Percentiles rank a stretch among this genome's conserved stretches.
Evolutionary conservation across 2,888 invertebrate species (phyloP).

Genomic region (Thysanoteuthis rhombus): DNA sequence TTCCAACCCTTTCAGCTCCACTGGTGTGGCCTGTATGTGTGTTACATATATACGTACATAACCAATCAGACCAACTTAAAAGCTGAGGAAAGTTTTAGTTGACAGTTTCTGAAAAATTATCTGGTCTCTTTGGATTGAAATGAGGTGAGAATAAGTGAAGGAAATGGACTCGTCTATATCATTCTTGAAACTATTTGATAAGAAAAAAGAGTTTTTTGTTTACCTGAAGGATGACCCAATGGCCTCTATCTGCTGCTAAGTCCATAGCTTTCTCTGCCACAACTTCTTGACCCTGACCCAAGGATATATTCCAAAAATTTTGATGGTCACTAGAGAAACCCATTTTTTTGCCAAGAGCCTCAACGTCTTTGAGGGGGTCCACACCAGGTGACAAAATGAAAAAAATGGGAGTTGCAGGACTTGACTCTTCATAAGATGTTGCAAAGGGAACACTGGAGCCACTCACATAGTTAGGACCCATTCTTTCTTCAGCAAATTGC

Average conservation of each 20-base stretch:
- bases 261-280: conserved; percentile 96
- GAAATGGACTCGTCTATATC: no score
- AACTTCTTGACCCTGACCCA: conserved; percentile 92
- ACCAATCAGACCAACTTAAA: no score
- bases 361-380: conserved; percentile 94
- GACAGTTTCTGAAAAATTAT: no score
- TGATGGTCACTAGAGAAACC: conserved; percentile 81
- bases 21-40: no score
- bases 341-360: conserved; percentile 84
- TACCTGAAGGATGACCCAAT: conserved; percentile 93
- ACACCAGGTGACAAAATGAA: conserved; percentile 97
- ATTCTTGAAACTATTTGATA: background rate
- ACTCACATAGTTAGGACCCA: conserved; percentile 90
- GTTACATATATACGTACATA: no score
- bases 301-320: conserved; percentile 94
- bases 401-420: conserved; percentile 92
- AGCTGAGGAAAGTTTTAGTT: no score
- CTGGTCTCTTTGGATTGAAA: no score
- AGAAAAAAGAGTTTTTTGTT: background rate
- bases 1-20: no score
- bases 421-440: conserved; percentile 93
- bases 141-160: no score
- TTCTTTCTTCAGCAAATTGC: conserved; percentile 92
- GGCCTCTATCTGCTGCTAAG: conserved; percentile 83
- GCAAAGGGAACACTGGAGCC: conserved; percentile 88